Base-by-base conservation (phyloP, 2,113 vertebrate species). In the Chloroceryle aenea region DNA sequence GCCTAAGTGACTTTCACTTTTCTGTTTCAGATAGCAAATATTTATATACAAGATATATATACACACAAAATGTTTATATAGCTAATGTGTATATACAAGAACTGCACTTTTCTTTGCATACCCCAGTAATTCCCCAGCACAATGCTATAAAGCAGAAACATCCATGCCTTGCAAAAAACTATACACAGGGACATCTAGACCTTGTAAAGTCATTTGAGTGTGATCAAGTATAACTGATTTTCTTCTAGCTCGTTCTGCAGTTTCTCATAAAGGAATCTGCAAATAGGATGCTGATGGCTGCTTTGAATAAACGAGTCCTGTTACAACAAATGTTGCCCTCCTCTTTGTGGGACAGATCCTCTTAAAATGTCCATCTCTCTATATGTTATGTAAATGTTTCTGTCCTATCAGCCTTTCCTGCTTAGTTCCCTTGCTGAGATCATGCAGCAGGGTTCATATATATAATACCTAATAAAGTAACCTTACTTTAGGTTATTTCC, bases 101-200 rank as follows among this genome's bases (percentile, higher is more conserved):
- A 34, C 5, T 62, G 4, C 55, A 32, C 82, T 45, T 73, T 89
- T 40, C 4, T 3, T 27, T 40, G 2, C 29, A 16, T 34, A 9
- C 56, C 8, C 25, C 13, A 38, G 10, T 61, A 52, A 52, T 53
- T 87, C 53, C 32, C 45, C 16, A 34, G 2, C 0, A 0, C 2
- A 21, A 2, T 32, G 17, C 1, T 56, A 7, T 36, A 29, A 59
- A 75, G 29, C 25, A 50, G 43, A 82, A 92, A 38, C 26, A 59
- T 76, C 38, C 52, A 7, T 12, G 4, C 20, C 43, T 87, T 0
- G 0, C 22, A 26, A 45, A 55, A 81, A 56, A 17, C n/a, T 10
- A 9, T 59, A 12, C 4, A 2, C 2, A 1, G 26, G 4, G 40
- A 14, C 40, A 53, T 53, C 10, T 69, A 53, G 59, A 66, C 30